Percentiles rank a stretch among this genome's conserved stretches.
phyloP scores from a whole-genome alignment of 2,888 invertebrate species.

The Diachrysia chrysitis region DNA sequence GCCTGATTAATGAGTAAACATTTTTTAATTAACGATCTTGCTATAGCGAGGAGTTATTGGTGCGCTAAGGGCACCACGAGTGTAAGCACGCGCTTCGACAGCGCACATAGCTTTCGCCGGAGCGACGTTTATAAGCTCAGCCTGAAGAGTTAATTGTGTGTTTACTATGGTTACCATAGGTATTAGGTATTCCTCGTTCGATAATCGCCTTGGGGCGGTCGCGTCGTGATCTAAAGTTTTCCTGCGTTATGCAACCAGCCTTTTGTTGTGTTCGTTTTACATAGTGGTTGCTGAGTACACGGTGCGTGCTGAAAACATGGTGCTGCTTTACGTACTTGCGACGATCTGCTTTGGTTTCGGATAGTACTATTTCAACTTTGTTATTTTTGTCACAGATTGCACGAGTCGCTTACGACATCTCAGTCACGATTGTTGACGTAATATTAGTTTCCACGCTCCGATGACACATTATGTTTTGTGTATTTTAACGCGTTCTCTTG shows the following conservation, averaged over 20 bases:
- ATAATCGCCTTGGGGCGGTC: constrained; percentile 71
- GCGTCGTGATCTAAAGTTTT: constrained; percentile 78
- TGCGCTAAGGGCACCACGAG: constrained; percentile 58
- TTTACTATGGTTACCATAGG: constrained; percentile 73
- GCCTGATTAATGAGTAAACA: constrained; percentile 78
- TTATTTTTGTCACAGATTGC: constrained; percentile 78
- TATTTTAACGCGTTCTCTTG: constrained; percentile 54
- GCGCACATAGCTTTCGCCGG: constrained; percentile 66
- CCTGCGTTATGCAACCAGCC: constrained; percentile 75
- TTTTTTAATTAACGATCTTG: constrained; percentile 79
- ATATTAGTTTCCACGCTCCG: constrained; percentile 74
- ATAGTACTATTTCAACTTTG: constrained; percentile 71
- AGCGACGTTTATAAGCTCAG: constrained; percentile 68
- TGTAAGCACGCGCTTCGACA: constrained; percentile 59
- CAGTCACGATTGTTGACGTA: constrained; percentile 78
- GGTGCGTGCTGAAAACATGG: constrained; percentile 3
- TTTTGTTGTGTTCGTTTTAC: constrained; percentile 72
- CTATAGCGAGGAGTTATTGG: constrained; percentile 66
- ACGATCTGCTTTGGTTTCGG: constrained; percentile 74
- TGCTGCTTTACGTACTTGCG: constrained; percentile 44
- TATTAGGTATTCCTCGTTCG: constrained; percentile 70
- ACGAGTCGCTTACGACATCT: constrained; percentile 73
- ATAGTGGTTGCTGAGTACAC: constrained; percentile 54
- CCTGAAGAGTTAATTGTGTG: constrained; percentile 76
- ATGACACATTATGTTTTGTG: constrained; percentile 67